Conservation (phyloP, 2,113 vertebrate genomes). For the Cinclus cinclus region DNA sequence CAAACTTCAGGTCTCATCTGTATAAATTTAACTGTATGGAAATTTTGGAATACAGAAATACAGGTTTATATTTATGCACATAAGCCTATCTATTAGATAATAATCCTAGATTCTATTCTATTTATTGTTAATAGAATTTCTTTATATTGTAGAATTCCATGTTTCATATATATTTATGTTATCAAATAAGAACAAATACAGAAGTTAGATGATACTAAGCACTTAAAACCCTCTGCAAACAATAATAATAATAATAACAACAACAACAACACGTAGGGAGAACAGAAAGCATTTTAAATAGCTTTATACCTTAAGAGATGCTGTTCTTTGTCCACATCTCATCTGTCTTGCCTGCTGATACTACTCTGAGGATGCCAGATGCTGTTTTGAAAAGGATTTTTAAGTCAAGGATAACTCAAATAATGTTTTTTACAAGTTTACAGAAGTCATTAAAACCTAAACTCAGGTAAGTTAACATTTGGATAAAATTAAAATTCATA, state of each 20-base stretch:
- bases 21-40: background rate
- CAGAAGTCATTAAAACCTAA: background rate
- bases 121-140: background rate
- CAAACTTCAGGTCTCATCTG: background rate
- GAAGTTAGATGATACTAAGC: background rate
- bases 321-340: background rate
- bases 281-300: background rate
- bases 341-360: background rate
- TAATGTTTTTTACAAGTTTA: background rate
- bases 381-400: background rate
- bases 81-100: background rate
- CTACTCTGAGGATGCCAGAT: background rate
- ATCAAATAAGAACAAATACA: background rate
- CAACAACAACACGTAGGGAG: background rate
- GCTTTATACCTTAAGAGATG: background rate
- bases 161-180: background rate
- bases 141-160: background rate
- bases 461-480: background rate
- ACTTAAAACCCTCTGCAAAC: background rate
- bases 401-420: background rate
- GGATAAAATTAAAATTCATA: background rate
- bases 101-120: background rate
- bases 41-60: background rate
- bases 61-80: background rate
- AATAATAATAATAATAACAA: background rate